Conservation (phyloP, 2,113 vertebrate genomes). For the Eulemur macaco region DNA sequence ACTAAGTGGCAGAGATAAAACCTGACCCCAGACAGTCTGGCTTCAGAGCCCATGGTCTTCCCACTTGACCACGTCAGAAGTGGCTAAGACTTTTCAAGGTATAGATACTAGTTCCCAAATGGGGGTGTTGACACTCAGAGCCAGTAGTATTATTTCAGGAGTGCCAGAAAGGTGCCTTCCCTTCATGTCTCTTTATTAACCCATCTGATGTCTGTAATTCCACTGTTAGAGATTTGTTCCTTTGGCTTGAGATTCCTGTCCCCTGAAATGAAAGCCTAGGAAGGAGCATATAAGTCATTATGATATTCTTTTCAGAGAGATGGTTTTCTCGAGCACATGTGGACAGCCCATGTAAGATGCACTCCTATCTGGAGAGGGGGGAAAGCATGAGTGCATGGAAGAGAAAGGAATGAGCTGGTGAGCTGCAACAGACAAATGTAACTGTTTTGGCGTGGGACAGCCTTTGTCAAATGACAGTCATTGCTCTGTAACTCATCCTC, state of each 20-base stretch:
- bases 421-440: neutral
- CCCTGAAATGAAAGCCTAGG: neutral
- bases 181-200: slow-evolving; percentile 11
- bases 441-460: neutral
- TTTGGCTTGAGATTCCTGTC: neutral
- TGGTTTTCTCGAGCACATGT: neutral
- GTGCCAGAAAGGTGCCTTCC: slow-evolving; percentile 19
- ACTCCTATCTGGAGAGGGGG: neutral
- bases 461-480: slow-evolving; percentile 14
- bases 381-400: neutral
- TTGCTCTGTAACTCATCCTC: neutral
- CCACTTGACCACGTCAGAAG: neutral
- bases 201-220: slow-evolving; percentile 28
- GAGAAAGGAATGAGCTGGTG: neutral
- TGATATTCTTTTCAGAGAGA: neutral
- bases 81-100: neutral
- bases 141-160: neutral
- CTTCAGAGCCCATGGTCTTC: slow-evolving; percentile 23
- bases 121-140: neutral
- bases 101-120: slow-evolving; percentile 20
- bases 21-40: neutral
- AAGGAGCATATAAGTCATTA: neutral
- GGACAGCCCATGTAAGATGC: neutral
- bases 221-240: slow-evolving; percentile 19
- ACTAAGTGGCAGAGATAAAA: slow-evolving; percentile 15